These are phyloP conservation scores for Acridotheres tristis DNA, from an alignment of 2,797 vertebrate species.

Conservation along the genomic window DNA sequence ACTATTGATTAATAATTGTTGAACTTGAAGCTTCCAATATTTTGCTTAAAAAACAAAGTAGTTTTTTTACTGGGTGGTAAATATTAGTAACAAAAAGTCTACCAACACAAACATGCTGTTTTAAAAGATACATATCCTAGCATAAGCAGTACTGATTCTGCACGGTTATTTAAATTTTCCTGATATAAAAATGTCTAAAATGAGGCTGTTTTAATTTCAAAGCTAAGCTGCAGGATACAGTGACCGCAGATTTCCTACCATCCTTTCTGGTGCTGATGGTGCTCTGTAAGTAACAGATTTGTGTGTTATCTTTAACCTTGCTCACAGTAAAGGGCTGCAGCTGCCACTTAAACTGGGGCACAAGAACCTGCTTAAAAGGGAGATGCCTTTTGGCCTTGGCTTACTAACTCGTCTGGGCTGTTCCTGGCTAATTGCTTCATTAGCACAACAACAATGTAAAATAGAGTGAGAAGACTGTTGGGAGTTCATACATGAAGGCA, in stretches of 20 bases:
- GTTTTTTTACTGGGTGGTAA: neutral
- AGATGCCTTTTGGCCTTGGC: slow-evolving; percentile 28
- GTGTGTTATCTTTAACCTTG: neutral
- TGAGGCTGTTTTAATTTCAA: neutral
- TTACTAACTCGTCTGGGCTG: neutral
- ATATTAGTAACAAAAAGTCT: neutral
- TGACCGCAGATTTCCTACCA: neutral
- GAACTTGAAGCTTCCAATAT: neutral
- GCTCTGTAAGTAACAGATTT: neutral
- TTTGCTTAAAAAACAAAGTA: neutral
- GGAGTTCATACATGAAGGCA: neutral
- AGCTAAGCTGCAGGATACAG: neutral
- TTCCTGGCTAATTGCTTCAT: slow-evolving; percentile 48
- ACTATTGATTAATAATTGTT: neutral
- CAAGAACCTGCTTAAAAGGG: slow-evolving; percentile 8
- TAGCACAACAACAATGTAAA: slow-evolving; percentile 5
- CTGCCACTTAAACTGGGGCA: neutral
- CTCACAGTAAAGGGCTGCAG: neutral
- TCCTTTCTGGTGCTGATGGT: neutral
- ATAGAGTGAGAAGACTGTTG: neutral
- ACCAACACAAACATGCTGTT: neutral
- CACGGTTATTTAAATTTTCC: neutral
- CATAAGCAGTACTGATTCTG: neutral
- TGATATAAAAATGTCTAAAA: neutral
- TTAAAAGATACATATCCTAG: neutral